These are phyloP conservation scores for Scaptomyza pallida DNA, from an alignment of 1,140 invertebrate genomes.

Conservation along the genomic window DNA sequence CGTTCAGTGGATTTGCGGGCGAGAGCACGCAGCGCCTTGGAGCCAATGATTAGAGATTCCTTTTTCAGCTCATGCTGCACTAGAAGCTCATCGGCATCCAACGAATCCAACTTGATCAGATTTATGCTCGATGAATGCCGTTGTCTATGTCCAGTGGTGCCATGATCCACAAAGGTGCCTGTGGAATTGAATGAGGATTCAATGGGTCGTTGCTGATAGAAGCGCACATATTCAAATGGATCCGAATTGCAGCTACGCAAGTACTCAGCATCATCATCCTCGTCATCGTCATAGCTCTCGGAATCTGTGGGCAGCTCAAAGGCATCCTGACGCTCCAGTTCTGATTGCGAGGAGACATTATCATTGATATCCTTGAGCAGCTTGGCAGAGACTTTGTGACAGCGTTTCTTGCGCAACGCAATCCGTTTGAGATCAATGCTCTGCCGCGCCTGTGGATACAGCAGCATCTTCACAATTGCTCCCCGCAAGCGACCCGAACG, in stretches of 20 bases:
- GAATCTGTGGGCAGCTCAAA: slow-evolving; percentile 84
- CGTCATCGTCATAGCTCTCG: slow-evolving; percentile 67
- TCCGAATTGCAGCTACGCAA: slow-evolving; percentile 85
- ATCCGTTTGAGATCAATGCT: slow-evolving; percentile 84
- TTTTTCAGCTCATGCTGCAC: slow-evolving; percentile 64
- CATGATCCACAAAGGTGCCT: slow-evolving; percentile 85
- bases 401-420: slow-evolving; percentile 85
- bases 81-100: slow-evolving; percentile 50
- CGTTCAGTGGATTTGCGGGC: slow-evolving; percentile 66
- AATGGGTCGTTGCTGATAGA: slow-evolving; percentile 85
- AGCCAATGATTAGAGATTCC: slow-evolving; percentile 77
- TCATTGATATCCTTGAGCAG: slow-evolving; percentile 57
- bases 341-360: slow-evolving; percentile 54
- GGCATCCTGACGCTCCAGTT: slow-evolving; percentile 86
- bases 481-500: slow-evolving; percentile 89
- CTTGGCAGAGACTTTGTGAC: slow-evolving; percentile 85
- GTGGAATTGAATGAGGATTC: slow-evolving; percentile 68
- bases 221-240: slow-evolving; percentile 87
- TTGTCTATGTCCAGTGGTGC: slow-evolving; percentile 16
- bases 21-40: slow-evolving; percentile 68
- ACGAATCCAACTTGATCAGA: slow-evolving; percentile 70
- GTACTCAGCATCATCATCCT: slow-evolving; percentile 39
- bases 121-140: slow-evolving; percentile 74
- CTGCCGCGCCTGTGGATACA: slow-evolving; percentile 86
- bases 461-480: slow-evolving; percentile 89